Conservation (phyloP, 2,113 vertebrate genomes). For the Chionomys nivalis region DNA sequence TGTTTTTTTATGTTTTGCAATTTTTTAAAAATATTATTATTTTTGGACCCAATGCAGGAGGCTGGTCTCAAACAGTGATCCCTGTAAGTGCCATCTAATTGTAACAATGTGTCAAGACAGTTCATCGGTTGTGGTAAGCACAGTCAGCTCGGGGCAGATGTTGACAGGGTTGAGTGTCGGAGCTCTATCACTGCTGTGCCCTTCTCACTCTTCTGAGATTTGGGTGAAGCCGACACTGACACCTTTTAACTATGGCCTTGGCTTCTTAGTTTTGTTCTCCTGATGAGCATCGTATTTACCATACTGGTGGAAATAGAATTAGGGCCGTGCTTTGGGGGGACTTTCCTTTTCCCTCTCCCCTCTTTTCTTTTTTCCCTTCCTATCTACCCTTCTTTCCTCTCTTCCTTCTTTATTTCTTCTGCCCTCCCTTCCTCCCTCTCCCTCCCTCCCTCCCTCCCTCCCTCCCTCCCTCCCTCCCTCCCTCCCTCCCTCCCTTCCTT, state of each 20-base stretch:
- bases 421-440: no score
- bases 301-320: not conserved
- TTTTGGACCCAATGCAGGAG: not conserved
- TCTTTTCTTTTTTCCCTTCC: not conserved
- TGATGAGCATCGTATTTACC: not conserved
- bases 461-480: accelerated
- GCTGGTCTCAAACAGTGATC: not conserved
- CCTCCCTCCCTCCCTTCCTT: no score
- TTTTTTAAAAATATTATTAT: not conserved
- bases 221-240: not conserved
- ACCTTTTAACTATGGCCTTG: not conserved
- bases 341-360: not conserved
- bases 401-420: no score
- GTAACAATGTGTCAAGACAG: not conserved
- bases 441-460: no score
- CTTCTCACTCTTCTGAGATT: not conserved
- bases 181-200: not conserved
- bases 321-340: not conserved
- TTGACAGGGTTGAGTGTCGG: not conserved
- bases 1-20: not conserved
- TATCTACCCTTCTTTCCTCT: not conserved
- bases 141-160: not conserved
- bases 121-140: not conserved
- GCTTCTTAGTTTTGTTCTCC: not conserved
- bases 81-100: not conserved